Percentiles rank a stretch among this genome's conserved stretches.
These are phyloP conservation scores for Papilio machaon DNA, from an alignment of 1,140 invertebrate species.

Conservation along the genomic window DNA sequence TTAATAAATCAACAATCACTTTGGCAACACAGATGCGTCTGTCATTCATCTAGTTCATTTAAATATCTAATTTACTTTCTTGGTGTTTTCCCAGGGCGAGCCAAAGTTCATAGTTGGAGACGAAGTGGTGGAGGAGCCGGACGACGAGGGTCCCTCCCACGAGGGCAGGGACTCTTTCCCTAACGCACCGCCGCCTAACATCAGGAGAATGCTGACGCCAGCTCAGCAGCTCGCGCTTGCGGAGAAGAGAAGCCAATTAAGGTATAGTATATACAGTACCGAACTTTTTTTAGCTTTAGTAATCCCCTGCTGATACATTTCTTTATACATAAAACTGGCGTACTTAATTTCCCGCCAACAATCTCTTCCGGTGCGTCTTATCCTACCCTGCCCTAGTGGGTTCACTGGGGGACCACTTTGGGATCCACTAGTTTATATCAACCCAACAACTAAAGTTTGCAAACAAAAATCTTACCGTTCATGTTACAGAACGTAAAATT, in stretches of 20 bases:
- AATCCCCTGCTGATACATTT: too few species aligned
- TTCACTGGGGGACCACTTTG: too few species aligned
- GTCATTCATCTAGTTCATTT: too few species aligned
- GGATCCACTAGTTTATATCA: too few species aligned
- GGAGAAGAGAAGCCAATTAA: slow-evolving; percentile 71
- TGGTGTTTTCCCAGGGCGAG: slow-evolving; percentile 42
- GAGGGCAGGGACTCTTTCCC: slow-evolving; percentile 71
- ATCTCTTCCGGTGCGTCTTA: too few species aligned
- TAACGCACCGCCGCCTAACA: slow-evolving; percentile 66
- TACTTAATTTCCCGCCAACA: too few species aligned
- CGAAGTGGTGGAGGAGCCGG: slow-evolving; percentile 48
- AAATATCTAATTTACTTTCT: background rate
- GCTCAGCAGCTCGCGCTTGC: slow-evolving; percentile 74
- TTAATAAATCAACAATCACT: background rate
- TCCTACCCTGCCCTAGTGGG: too few species aligned
- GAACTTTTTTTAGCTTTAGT: background rate
- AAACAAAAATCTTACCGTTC: too few species aligned
- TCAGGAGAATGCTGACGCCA: slow-evolving; percentile 58
- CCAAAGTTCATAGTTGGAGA: slow-evolving; percentile 68
- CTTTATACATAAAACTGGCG: too few species aligned
- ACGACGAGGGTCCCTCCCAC: slow-evolving; percentile 68
- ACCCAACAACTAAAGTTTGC: too few species aligned
- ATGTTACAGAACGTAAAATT: too few species aligned
- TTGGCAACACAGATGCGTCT: background rate
- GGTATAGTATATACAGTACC: slow-evolving; percentile 52